A percentile compares a stretch with the other conserved stretches of the same genome.
Conservation (phyloP, 2,113 vertebrate species). For the Ictalurus punctatus region DNA sequence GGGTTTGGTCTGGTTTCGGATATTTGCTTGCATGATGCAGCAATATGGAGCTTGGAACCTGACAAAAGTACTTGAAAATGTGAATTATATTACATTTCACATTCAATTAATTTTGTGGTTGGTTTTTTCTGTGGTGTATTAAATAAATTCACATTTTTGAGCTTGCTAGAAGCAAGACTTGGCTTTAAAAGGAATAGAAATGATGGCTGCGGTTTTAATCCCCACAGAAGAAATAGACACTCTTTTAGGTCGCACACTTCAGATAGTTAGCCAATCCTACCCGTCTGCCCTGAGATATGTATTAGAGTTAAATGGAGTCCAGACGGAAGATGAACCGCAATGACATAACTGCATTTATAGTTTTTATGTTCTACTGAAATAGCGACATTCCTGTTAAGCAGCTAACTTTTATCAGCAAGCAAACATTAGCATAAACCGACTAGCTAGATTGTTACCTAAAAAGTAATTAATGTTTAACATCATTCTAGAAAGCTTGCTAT, state of each 20-base stretch:
- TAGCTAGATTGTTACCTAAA: neutral
- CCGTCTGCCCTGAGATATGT: neutral
- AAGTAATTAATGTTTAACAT: neutral
- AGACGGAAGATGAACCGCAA: neutral
- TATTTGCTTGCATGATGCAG: neutral
- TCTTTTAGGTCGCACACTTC: neutral
- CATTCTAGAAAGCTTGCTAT: neutral
- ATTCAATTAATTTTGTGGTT: neutral
- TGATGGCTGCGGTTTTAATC: neutral
- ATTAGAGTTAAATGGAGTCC: neutral
- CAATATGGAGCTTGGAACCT: neutral
- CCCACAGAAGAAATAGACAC: neutral
- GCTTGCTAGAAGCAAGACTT: neutral
- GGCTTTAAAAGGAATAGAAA: too few species aligned
- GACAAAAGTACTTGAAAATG: neutral
- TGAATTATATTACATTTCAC: neutral
- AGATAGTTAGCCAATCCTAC: too few species aligned
- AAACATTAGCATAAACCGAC: neutral
- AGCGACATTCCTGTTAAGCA: neutral
- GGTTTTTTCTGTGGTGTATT: neutral
- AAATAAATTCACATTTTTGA: neutral
- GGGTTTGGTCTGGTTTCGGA: neutral
- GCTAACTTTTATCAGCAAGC: neutral
- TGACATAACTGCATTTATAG: neutral
- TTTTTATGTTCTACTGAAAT: neutral